phyloP scores from a whole-genome alignment of 2,888 invertebrate species.

The Pantelozetes paolii region DNA sequence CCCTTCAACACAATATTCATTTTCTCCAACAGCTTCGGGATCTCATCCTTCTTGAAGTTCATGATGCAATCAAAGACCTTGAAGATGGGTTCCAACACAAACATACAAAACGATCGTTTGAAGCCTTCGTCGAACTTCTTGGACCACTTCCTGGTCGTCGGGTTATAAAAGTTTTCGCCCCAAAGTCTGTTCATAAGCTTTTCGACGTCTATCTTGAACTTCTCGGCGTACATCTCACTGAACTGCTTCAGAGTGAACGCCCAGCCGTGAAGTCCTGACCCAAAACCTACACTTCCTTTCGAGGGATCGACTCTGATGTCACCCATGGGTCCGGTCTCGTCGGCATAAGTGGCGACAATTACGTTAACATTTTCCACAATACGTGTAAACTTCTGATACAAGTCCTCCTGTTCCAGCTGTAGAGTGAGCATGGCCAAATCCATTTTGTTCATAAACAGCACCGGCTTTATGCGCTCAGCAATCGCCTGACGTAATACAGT shows the following conservation, averaged over 20 bases:
- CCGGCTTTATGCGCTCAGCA: constrained; percentile 98
- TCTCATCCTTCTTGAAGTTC: constrained; percentile 93
- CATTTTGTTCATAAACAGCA: constrained; percentile 99
- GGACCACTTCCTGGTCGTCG: constrained; percentile 96
- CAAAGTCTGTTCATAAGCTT: constrained; percentile 91
- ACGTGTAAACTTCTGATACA: constrained; percentile 95
- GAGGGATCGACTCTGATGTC: constrained; percentile 94
- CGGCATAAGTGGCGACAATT: constrained; percentile 97
- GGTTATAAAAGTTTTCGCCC: constrained; percentile 99
- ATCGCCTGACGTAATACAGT: constrained; percentile 99
- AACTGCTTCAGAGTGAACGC: constrained; percentile 99
- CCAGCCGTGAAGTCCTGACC: constrained; percentile 99
- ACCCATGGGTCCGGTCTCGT: constrained; percentile 98
- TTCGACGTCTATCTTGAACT: constrained; percentile 94
- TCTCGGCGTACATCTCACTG: constrained; percentile 96
- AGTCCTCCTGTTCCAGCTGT: constrained; percentile 90
- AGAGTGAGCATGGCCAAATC: constrained; percentile 96
- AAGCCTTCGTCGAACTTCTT: constrained; percentile 84
- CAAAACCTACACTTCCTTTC: constrained; percentile 98
- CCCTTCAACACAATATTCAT: constrained; percentile 84
- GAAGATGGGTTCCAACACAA: constrained; percentile 97
- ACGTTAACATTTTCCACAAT: constrained; percentile 99
- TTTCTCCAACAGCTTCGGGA: constrained; percentile 78
- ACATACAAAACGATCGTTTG: constrained; percentile 98
- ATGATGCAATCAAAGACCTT: constrained; percentile 83